Evolutionary conservation across 2,113 vertebrate species (phyloP).

Genomic region (Dinomys branickii): DNA sequence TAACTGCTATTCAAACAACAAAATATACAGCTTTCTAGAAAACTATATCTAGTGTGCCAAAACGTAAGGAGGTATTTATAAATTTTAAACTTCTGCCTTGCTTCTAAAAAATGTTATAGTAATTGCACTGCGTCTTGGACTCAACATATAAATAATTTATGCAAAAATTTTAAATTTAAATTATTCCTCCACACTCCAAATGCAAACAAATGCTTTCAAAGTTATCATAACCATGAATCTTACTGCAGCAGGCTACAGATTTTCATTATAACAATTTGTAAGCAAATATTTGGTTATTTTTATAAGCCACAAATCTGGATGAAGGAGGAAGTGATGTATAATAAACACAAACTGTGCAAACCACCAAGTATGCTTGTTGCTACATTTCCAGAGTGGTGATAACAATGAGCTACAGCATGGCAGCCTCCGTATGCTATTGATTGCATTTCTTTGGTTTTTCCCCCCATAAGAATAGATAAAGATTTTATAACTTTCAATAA

Average conservation of each 20-base stretch:
- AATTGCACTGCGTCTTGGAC: conserved; percentile 84
- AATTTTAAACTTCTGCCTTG: conserved; percentile 77
- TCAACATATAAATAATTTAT: conserved; percentile 85
- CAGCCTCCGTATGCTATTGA: conserved; percentile 48
- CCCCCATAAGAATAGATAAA: conserved; percentile 41
- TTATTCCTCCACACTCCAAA: conserved; percentile 78
- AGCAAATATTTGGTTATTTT: conserved; percentile 83
- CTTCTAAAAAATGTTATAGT: conserved; percentile 75
- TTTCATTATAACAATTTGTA: conserved; percentile 82
- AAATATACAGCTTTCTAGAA: conserved; percentile 86
- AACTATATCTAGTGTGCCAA: conserved; percentile 82
- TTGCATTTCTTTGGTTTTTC: conserved; percentile 41
- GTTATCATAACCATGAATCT: conserved; percentile 81
- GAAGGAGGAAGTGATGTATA: conserved; percentile 75
- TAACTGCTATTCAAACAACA: conserved; percentile 88
- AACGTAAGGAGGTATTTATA: conserved; percentile 87
- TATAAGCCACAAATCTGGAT: conserved; percentile 75
- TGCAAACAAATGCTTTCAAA: conserved; percentile 79
- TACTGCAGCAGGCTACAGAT: conserved; percentile 77
- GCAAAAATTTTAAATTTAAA: conserved; percentile 83
- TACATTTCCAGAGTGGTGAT: conserved; percentile 63
- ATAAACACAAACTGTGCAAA: conserved; percentile 68
- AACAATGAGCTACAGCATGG: conserved; percentile 62
- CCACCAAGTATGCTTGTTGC: conserved; percentile 71
- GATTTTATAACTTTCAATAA: conserved; percentile 51